A percentile compares a stretch with the other conserved stretches of the same genome.
phyloP scores from a whole-genome alignment of 2,113 vertebrate species.

The Menura novaehollandiae region DNA sequence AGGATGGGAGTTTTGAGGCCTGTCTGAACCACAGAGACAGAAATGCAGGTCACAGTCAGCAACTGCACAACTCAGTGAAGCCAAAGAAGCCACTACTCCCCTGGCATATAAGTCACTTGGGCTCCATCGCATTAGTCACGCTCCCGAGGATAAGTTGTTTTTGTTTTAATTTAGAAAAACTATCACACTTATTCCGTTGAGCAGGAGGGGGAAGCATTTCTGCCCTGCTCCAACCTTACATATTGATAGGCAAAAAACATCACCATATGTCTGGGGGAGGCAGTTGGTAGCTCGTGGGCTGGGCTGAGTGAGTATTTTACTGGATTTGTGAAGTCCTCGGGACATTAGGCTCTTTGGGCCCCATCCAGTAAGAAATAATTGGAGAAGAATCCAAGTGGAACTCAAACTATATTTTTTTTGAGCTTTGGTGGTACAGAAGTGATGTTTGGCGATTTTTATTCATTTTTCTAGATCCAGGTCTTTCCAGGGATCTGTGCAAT shows the following conservation, averaged over 20 bases:
- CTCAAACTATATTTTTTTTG: not conserved
- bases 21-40: not conserved
- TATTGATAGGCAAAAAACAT: constrained; percentile 49
- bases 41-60: not conserved
- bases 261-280: constrained; percentile 74
- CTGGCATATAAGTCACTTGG: not conserved
- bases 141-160: constrained; percentile 21
- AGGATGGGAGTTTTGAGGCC: not conserved
- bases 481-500: not conserved
- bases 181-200: constrained; percentile 50
- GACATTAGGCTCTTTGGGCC: not conserved
- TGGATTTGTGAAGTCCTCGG: constrained; percentile 41
- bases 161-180: constrained; percentile 71
- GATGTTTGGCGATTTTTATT: not conserved
- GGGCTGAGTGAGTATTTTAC: constrained; percentile 38
- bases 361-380: constrained; percentile 17
- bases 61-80: accelerated
- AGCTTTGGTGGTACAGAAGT: not conserved
- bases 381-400: not conserved
- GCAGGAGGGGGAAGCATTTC: constrained; percentile 34
- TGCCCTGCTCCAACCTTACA: constrained; percentile 54
- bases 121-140: constrained; percentile 56
- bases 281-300: constrained; percentile 51
- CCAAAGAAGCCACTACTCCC: not conserved
- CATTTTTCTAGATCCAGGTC: not conserved